phyloP scores from a whole-genome alignment of 2,797 vertebrate genomes.

The Zenarchopterus dispar region DNA sequence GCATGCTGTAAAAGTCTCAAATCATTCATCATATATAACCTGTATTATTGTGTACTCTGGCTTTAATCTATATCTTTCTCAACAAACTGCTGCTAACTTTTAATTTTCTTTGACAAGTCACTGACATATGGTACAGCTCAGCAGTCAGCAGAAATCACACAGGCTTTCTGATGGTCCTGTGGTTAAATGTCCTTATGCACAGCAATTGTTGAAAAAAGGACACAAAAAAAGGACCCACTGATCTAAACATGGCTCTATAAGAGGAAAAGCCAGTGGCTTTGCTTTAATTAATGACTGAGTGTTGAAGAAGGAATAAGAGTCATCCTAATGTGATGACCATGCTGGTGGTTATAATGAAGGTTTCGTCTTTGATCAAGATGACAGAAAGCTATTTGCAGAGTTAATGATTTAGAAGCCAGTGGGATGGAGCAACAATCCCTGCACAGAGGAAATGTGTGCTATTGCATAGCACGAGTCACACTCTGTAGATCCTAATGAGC shows the following conservation, averaged over 20 bases:
- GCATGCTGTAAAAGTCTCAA: slow-evolving; percentile 1
- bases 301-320: background rate
- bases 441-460: background rate
- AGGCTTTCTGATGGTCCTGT: background rate
- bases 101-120: slow-evolving; percentile 28
- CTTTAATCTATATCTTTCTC: slow-evolving; percentile 14
- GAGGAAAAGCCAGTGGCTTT: slow-evolving; percentile 1
- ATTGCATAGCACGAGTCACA: background rate
- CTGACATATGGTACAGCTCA: slow-evolving; percentile 6
- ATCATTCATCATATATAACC: slow-evolving; percentile 30
- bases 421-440: background rate
- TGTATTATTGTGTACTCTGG: slow-evolving; percentile 21
- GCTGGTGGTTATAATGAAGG: slow-evolving; percentile 19
- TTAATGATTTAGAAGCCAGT: slow-evolving; percentile 4
- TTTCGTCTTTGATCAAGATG: slow-evolving; percentile 1
- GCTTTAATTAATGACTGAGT: slow-evolving; percentile 3
- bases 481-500: slow-evolving; percentile 4
- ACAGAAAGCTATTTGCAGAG: slow-evolving; percentile 9
- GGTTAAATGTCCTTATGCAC: slow-evolving; percentile 2
- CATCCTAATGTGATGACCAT: slow-evolving; percentile 6
- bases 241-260: background rate
- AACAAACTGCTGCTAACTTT: slow-evolving; percentile 2
- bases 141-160: slow-evolving; percentile 16
- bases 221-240: background rate
- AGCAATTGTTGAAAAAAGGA: slow-evolving; percentile 1